Percentiles rank a stretch among this genome's conserved stretches.
These are phyloP conservation scores for Aquatica leii DNA, from an alignment of 2,888 invertebrate species.

Conservation along the genomic window DNA sequence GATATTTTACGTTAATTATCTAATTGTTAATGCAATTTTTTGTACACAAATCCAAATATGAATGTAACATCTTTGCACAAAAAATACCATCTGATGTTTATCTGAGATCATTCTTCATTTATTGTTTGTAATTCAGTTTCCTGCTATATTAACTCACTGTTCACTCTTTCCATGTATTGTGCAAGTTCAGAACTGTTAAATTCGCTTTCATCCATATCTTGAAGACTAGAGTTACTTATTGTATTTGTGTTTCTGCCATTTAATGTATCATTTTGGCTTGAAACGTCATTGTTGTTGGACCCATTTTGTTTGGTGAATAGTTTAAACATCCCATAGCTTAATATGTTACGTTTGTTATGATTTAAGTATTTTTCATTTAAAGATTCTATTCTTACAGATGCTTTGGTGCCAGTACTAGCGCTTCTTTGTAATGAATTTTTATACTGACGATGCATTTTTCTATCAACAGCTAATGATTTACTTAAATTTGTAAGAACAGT, in stretches of 20 bases:
- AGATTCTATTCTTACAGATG: neutral
- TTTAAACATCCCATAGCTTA: conserved; percentile 30
- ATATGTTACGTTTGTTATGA: conserved; percentile 16
- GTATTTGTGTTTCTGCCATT: conserved; percentile 54
- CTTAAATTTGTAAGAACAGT: conserved; percentile 53
- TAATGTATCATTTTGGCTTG: conserved; percentile 24
- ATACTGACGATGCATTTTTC: conserved; percentile 19
- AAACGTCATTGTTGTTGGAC: conserved; percentile 10
- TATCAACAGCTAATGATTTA: conserved; percentile 36
- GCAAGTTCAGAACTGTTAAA: conserved; percentile 74
- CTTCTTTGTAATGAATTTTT: conserved; percentile 50
- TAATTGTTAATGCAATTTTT: no score
- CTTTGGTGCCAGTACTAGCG: conserved; percentile 11
- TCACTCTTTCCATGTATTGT: conserved; percentile 74
- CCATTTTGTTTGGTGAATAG: conserved; percentile 21
- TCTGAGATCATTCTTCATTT: conserved; percentile 35
- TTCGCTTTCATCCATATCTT: conserved; percentile 74
- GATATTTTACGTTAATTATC: no score
- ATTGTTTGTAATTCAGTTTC: conserved; percentile 25
- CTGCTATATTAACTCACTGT: conserved; percentile 55
- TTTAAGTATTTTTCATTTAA: conserved; percentile 9
- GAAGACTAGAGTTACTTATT: conserved; percentile 80
- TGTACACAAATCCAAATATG: no score
- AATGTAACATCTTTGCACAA: no score
- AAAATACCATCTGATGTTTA: no score